Evolutionary conservation across 2,797 vertebrate genomes (phyloP), one percentile per base, ranked within the genome.

Genomic region (Mastacembelus armatus): DNA sequence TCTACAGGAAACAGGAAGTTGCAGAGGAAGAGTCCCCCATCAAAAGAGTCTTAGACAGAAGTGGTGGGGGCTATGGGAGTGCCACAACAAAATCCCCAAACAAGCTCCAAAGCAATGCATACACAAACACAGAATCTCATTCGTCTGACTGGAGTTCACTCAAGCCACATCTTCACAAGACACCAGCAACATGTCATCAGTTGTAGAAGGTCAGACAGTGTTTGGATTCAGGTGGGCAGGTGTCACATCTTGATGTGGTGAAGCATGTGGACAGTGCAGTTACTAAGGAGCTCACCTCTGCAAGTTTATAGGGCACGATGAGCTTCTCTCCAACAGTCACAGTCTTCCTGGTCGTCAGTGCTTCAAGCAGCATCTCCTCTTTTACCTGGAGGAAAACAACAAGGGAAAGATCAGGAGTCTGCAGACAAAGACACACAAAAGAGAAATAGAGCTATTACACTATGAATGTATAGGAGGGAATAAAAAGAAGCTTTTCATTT

Each of bases 331-430:
- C 96, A 0, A 97, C 96, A 1, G 96, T 97, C 85, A 97, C 94
- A 0, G 96, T 97, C 87, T 97, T 97, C 81, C 96, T 94, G 40
- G 96, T 96, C 45, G 96, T 95, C 77, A 97, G 83, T 4, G 96
- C 96, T 77, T 97, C 96, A 66, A 96, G 94, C 3, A 97, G 91
- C 95, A 96, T 95, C 86, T 97, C 96, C 89, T 97, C 96, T 87
- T 95, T 96, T 54, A 97, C 96, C 96, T 97, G 66, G 30, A 26
- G 15, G 27, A 50, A 24, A 57, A 67, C 27, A 60, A 51, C 12
- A 60, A 24, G 9, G 14, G 52, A 10, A 52, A 49, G 4, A 30
- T 40, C 10, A 36, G 18, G 29, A 32, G 19, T 40, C 43, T 1
- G 18, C 10, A 36, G 33, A 18, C 4, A 30, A n/a, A 8, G 22